Percentiles rank a stretch among this genome's conserved stretches.
Evolutionary conservation across 2,113 vertebrate species (phyloP).

Genomic region (Rhinolophus ferrumequinum): DNA sequence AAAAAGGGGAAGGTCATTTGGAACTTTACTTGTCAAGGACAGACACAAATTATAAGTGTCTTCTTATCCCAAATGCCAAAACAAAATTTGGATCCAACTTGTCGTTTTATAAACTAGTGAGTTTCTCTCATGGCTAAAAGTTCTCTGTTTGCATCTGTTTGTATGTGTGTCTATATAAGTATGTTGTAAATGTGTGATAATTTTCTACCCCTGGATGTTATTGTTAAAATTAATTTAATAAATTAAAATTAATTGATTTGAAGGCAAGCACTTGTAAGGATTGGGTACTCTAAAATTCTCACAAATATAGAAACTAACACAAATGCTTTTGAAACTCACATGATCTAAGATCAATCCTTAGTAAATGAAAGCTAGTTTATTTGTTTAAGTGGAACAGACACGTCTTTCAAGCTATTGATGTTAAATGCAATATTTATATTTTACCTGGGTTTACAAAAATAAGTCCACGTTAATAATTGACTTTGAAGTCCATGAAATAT

Average conservation of each 20-base stretch:
- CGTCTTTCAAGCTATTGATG: no score
- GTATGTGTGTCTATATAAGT: neutral
- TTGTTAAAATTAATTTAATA: neutral
- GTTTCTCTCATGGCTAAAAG: neutral
- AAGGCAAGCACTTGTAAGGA: no score
- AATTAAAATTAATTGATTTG: no score
- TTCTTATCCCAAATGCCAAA: neutral
- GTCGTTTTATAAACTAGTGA: neutral
- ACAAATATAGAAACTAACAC: neutral
- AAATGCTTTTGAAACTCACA: neutral
- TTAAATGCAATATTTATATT: neutral
- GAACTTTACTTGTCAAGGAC: neutral
- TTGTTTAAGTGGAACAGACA: neutral
- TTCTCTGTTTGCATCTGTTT: neutral
- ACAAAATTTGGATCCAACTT: neutral
- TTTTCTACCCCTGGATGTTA: neutral
- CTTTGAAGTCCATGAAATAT: neutral
- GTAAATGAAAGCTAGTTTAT: neutral
- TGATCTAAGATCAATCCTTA: neutral
- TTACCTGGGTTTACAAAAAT: neutral
- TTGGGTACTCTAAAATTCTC: no score
- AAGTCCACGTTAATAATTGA: neutral
- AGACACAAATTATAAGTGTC: neutral
- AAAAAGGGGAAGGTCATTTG: neutral
- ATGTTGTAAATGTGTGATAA: neutral